Evolutionary conservation across 1,140 invertebrate genomes (phyloP).

Genomic region (Rhopalosiphum padi): DNA sequence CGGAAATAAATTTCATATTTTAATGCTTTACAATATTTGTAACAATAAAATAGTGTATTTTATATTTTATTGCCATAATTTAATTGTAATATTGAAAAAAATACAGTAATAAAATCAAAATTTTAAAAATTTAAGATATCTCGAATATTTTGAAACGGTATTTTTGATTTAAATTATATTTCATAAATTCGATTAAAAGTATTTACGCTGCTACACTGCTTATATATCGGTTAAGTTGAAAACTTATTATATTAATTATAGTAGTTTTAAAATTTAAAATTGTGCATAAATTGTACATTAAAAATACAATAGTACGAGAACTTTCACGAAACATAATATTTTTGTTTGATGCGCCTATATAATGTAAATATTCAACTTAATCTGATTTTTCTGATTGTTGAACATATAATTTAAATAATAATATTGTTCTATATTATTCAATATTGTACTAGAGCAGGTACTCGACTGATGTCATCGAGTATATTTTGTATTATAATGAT

Average conservation of each 20-base stretch:
- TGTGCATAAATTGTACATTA: background rate
- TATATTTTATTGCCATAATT: too few relatives aligned
- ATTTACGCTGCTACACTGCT: background rate
- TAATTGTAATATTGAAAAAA: too few relatives aligned
- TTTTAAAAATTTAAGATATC: background rate
- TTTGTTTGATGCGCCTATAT: background rate
- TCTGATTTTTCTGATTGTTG: background rate
- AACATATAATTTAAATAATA: background rate
- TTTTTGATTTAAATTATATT: background rate
- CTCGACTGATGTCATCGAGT: background rate
- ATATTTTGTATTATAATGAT: background rate
- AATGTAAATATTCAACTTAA: background rate
- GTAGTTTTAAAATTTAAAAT: background rate
- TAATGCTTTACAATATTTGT: background rate
- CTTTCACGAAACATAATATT: background rate
- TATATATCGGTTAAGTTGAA: background rate
- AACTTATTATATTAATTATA: background rate
- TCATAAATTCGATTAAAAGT: background rate
- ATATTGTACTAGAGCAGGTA: background rate
- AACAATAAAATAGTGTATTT: too few relatives aligned
- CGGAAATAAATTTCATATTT: background rate
- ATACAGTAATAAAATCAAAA: background rate
- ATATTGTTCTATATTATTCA: background rate
- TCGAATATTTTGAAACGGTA: background rate
- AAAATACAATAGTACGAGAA: background rate